Evolutionary conservation across 2,113 vertebrate species (phyloP).

Genomic region (Odocoileus hemionus): DNA sequence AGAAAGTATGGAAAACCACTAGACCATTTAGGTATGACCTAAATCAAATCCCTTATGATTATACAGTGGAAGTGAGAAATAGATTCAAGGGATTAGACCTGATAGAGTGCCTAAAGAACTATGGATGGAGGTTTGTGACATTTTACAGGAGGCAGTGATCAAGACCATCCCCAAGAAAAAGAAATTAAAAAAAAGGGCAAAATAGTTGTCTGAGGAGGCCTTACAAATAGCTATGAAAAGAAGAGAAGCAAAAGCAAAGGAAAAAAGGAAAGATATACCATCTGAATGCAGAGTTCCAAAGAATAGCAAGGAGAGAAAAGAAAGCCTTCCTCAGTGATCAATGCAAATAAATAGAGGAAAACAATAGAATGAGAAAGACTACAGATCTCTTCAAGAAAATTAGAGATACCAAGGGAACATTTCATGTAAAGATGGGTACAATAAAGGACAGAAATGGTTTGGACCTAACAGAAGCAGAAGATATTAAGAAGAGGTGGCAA

Average conservation of each 20-base stretch:
- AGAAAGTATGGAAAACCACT: neutral
- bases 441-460: neutral
- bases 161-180: neutral
- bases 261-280: neutral
- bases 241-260: neutral
- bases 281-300: neutral
- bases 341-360: neutral
- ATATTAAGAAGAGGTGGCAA: neutral
- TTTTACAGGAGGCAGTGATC: neutral
- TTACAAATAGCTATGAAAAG: neutral
- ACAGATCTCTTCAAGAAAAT: neutral
- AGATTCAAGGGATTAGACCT: neutral
- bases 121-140: neutral
- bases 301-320: neutral
- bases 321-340: neutral
- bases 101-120: neutral
- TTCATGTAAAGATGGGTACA: neutral
- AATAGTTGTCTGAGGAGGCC: neutral
- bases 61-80: neutral
- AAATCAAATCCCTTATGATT: neutral
- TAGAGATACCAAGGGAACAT: neutral
- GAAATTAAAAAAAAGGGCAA: neutral
- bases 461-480: neutral
- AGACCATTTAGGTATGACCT: neutral
- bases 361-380: neutral